Base-by-base conservation (phyloP, 2,888 invertebrate genomes). In the Apodemia duryi region DNA sequence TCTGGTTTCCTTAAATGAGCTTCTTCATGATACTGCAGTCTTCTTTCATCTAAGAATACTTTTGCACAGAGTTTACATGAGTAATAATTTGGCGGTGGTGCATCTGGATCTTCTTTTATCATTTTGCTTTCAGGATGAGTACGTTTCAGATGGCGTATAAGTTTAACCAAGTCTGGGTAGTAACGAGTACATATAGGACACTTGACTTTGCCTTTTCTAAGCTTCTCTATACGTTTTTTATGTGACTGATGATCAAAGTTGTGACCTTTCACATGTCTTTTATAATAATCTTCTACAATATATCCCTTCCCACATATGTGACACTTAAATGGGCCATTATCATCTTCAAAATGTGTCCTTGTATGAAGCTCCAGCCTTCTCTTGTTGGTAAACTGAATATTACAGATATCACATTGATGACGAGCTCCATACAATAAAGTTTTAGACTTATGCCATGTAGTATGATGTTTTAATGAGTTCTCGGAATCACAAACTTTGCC, bases 71-170 rank as follows among this genome's bases (percentile, higher is more conserved):
- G 74, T 68, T 88, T 89, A 72, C 92, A 92, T 0, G 88, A 82
- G 73, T 78, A 85, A 66, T 85, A 84, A 2, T 73, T 75, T 10
- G 77, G 83, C n/a, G 87, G 80, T 0, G 91, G 90, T 11, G 88
- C 91, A 68, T 91, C 92, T 0, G 92, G 91, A 67, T 92, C 92
- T 6, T 79, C 72, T 69, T 92, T 92, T n/a, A 92, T 86, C 92
- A 92, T 92, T 73, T 91, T 92, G 71, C 88, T 89, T 72, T 91
- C 89, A 0, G 92, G 92, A 69, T 92, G 92, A 32, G 86, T 86
- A 29, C 86, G 79, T 9, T 85, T 78, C 69, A 92, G 71, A 66
- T 92, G 92, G 0, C 91, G 81, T 63, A 91, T 90, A n/a, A 92
- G 81, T 68, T 86, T 86, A n/a, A 82, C 77, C 63, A 88, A 69